Percentiles rank a stretch among this genome's conserved stretches.
phyloP scores from a whole-genome alignment of 1,140 invertebrate genomes.

The Neodiprion virginianus region DNA sequence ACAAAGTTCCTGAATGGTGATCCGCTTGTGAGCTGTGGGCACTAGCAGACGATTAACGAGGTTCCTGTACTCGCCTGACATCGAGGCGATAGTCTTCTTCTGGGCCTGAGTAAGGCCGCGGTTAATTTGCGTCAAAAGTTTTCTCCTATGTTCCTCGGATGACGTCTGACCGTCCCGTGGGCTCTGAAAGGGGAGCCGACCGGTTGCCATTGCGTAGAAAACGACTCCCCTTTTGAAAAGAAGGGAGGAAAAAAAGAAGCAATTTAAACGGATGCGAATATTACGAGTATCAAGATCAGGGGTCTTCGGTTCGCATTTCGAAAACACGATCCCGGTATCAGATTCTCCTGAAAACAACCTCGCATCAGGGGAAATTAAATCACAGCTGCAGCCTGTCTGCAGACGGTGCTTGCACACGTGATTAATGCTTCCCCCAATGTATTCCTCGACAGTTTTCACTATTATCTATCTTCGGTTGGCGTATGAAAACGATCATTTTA shows the following conservation, averaged over 20 bases:
- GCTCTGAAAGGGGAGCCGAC: constrained; percentile 70
- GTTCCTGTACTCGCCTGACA: constrained; percentile 46
- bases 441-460: too few relatives aligned
- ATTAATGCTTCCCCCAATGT: too few relatives aligned
- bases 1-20: constrained; percentile 58
- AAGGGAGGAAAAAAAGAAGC: constrained; percentile 27
- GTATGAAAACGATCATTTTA: neutral
- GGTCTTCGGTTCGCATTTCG: constrained; percentile 16
- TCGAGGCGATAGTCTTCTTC: constrained; percentile 39
- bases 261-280: neutral
- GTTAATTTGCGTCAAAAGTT: constrained; percentile 69
- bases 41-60: constrained; percentile 57
- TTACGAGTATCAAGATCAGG: neutral
- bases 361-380: too few relatives aligned
- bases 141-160: constrained; percentile 64
- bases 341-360: too few relatives aligned
- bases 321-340: neutral
- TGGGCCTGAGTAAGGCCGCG: constrained; percentile 64
- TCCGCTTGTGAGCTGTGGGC: constrained; percentile 54
- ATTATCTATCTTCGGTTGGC: too few relatives aligned
- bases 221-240: constrained; percentile 68
- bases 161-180: constrained; percentile 55
- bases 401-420: too few relatives aligned
- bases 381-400: too few relatives aligned
- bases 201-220: constrained; percentile 72